Percentiles rank a stretch among this genome's conserved stretches.
Evolutionary conservation across 2,113 vertebrate species (phyloP).

Genomic region (Mus musculus): DNA sequence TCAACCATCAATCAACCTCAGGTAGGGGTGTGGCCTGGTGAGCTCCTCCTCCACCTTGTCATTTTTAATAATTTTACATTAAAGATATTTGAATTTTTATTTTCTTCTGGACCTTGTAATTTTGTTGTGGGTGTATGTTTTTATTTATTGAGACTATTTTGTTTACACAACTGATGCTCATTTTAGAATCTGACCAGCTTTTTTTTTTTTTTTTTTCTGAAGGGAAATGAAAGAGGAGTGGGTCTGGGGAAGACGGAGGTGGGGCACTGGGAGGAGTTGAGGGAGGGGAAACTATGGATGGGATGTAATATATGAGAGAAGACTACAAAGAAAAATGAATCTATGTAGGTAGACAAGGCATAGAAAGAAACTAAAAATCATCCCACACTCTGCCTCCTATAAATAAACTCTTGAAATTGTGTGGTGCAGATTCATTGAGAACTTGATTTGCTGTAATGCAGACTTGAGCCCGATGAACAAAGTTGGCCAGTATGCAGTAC

Average conservation of each 20-base stretch:
- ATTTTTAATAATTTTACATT: not conserved
- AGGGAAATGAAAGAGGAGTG: not conserved
- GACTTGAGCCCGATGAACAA: not conserved
- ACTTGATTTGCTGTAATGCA: not conserved
- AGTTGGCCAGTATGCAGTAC: not conserved
- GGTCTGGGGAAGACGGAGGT: not conserved
- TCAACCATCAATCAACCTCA: too few relatives aligned
- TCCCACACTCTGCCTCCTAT: too few relatives aligned
- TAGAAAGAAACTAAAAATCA: not conserved
- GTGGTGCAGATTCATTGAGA: not conserved
- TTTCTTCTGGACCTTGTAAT: not conserved
- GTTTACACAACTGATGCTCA: not conserved
- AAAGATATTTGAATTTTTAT: not conserved
- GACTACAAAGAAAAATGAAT: not conserved
- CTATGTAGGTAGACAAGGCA: not conserved
- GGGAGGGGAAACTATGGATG: not conserved
- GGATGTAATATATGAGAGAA: not conserved
- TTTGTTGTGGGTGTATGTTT: not conserved
- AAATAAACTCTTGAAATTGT: not conserved
- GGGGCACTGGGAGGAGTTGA: too few relatives aligned
- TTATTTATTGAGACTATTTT: not conserved
- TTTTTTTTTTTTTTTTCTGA: not conserved
- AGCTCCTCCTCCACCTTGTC: not conserved
- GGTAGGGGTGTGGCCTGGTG: not conserved
- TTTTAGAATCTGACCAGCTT: not conserved